Percentiles rank a stretch among this genome's conserved stretches.
Evolutionary conservation across 2,797 vertebrate species (phyloP).

Genomic region (Chiroxiphia lanceolata): DNA sequence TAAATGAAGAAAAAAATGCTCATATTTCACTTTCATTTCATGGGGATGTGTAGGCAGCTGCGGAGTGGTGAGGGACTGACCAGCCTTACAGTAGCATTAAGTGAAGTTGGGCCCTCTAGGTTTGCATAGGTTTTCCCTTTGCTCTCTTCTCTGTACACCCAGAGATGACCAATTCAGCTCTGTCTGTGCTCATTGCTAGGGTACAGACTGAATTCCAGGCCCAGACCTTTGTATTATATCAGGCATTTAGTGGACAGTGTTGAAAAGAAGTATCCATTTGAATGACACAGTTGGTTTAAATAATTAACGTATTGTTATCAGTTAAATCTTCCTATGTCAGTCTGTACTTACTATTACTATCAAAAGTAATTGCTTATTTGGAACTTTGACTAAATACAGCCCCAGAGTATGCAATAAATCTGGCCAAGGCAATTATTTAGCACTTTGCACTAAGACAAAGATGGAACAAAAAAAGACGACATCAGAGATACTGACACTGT

Average conservation of each 20-base stretch:
- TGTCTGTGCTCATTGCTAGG: neutral
- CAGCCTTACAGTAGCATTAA: neutral
- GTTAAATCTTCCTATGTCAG: neutral
- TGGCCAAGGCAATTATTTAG: neutral
- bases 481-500: neutral
- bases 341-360: neutral
- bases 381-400: neutral
- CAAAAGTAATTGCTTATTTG: neutral
- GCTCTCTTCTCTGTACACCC: neutral
- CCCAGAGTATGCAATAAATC: neutral
- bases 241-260: neutral
- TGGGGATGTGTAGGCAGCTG: neutral
- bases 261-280: neutral
- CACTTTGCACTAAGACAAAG: neutral
- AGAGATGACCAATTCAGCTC: neutral
- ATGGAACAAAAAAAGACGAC: neutral
- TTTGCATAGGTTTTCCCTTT: neutral
- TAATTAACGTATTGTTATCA: neutral
- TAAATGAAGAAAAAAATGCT: constrained; percentile 58
- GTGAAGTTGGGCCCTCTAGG: neutral
- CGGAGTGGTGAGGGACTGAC: neutral
- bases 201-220: neutral
- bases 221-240: neutral
- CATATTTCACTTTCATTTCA: neutral
- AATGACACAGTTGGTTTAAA: neutral